These are phyloP conservation scores for Sylvilagus bachmani DNA, from an alignment of 2,113 vertebrate genomes.

Conservation along the genomic window DNA sequence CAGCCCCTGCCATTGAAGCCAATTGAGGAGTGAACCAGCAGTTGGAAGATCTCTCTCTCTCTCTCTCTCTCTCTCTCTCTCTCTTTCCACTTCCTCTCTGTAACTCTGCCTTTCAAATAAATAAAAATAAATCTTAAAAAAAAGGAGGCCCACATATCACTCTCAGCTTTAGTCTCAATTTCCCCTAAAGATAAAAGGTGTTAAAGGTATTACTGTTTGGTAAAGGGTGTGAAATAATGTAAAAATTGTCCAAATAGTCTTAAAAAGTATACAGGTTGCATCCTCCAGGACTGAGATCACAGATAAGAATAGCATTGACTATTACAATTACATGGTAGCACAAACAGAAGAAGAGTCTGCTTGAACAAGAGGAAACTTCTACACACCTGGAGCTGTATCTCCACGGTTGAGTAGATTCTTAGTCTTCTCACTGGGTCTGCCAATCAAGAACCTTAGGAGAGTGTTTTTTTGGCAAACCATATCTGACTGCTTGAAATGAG, in stretches of 20 bases:
- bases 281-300: not conserved
- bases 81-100: no score
- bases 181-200: constrained; percentile 35
- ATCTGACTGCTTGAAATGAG: constrained; percentile 58
- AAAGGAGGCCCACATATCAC: not conserved
- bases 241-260: constrained; percentile 6
- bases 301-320: not conserved
- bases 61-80: no score
- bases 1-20: no score
- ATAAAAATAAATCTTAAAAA: not conserved
- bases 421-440: constrained; percentile 33
- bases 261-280: not conserved
- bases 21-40: no score
- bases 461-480: constrained; percentile 55
- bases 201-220: not conserved
- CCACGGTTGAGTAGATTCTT: not conserved
- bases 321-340: not conserved
- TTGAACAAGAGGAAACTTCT: constrained; percentile 31
- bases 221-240: not conserved
- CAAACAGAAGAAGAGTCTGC: constrained; percentile 11
- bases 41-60: no score
- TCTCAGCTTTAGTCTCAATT: constrained; percentile 24
- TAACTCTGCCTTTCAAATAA: no score
- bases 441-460: constrained; percentile 65
- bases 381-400: not conserved